Base-by-base conservation (phyloP, 2,113 vertebrate genomes). In the Etheostoma cragini region DNA sequence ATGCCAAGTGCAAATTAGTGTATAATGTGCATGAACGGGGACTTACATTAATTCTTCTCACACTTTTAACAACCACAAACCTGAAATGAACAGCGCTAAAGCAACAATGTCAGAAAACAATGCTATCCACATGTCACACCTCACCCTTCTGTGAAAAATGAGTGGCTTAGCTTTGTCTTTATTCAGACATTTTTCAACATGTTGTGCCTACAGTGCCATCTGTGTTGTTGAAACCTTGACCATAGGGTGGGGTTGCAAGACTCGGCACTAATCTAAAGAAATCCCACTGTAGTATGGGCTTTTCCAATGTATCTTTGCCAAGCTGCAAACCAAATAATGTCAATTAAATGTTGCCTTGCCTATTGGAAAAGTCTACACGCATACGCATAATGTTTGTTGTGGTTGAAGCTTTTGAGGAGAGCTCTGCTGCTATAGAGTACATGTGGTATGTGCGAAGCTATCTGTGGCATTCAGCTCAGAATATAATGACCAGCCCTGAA, bases 171-270 rank as follows among this genome's bases (percentile, higher is more conserved):
- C 21, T 52, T 62, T 62, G 42, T 83, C 26, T 52, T 63, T 33
- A 21, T 57, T 42, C 0, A 62, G 63, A 49, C 8, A 57, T 42
- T 58, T 68, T 24, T 21, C 8, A 58, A 72, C 19, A 38, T 35
- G 21, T 38, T 61, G 26, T 79, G 38, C 50, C 47, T 24, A 30
- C 46, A 52, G 54, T 67, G 61, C 76, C 50, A 83, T 87, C 72
- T 76, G 77, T 74, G 53, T 56, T 38, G 50, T 30, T 30, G 30
- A 30, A 58, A 38, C 3, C 4, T 57, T 19, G 45, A 58, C 10
- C 62, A 47, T 56, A 38, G 57, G 56, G 58, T 53, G 46, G 22
- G 65, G 66, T 54, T 21, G 61, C 33, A 54, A 35, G 19, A 47
- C 52, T 76, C 8, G 52, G 52, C 60, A 21, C 50, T 65, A 14